Evolutionary conservation across 2,888 invertebrate species (phyloP).

Genomic region (Fissipunctia ypsillon): DNA sequence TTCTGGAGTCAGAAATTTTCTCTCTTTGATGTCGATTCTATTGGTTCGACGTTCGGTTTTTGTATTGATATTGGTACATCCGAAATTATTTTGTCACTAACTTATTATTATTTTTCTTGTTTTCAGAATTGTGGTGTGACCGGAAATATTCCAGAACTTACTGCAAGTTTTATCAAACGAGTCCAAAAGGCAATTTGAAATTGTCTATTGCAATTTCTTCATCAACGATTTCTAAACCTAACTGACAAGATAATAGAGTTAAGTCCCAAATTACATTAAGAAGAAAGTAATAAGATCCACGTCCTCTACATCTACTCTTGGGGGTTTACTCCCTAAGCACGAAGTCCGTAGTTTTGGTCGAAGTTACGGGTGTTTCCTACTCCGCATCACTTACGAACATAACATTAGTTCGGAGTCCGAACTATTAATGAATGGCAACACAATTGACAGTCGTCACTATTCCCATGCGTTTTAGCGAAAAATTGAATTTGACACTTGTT

Average conservation of each 20-base stretch:
- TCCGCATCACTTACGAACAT: neutral
- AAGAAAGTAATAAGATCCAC: neutral
- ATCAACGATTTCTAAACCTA: neutral
- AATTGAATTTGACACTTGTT: no score
- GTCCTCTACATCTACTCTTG: neutral
- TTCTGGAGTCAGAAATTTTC: constrained; percentile 30
- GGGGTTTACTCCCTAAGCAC: neutral
- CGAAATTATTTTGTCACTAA: neutral
- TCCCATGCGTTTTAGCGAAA: no score
- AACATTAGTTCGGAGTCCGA: no score
- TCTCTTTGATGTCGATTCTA: constrained; percentile 35
- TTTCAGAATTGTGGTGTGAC: neutral
- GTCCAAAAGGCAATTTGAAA: neutral
- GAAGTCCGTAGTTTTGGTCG: fast-evolving
- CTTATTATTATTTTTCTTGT: neutral
- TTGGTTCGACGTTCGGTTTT: constrained; percentile 20
- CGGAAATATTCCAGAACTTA: neutral
- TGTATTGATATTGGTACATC: neutral
- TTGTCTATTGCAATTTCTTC: neutral
- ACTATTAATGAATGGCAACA: no score
- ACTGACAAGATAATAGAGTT: neutral
- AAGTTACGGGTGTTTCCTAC: fast-evolving
- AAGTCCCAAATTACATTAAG: neutral
- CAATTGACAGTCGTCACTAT: no score
- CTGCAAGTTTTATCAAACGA: neutral